A percentile compares a stretch with the other conserved stretches of the same genome.
These are phyloP conservation scores for Leucosticte australis DNA, from an alignment of 2,113 vertebrate genomes.

Conservation along the genomic window DNA sequence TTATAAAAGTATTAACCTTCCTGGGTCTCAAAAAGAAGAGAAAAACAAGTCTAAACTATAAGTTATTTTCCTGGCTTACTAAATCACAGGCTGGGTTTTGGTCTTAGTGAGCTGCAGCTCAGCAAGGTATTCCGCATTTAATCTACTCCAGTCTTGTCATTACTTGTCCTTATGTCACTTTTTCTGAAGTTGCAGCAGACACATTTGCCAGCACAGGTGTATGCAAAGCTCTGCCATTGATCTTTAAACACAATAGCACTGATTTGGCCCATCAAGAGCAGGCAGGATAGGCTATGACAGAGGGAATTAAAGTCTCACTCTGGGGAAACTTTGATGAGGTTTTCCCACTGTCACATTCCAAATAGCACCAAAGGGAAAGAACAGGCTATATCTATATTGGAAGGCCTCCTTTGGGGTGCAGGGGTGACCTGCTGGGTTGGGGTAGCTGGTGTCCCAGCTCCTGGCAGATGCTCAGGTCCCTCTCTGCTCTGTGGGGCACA, in stretches of 20 bases:
- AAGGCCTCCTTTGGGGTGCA: background rate
- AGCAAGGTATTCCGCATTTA: background rate
- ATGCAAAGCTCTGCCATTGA: background rate
- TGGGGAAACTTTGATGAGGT: background rate
- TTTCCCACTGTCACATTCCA: background rate
- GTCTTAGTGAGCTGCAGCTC: background rate
- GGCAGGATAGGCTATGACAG: background rate
- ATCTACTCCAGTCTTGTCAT: background rate
- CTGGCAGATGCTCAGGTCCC: background rate
- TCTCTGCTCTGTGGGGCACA: rapidly evolving
- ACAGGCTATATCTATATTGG: background rate
- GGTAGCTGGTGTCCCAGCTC: background rate
- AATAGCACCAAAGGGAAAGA: background rate
- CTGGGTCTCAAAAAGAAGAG: background rate
- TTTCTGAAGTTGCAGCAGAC: background rate
- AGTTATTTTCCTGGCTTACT: conserved; percentile 34
- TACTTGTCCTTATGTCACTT: background rate
- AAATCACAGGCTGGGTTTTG: conserved; percentile 24
- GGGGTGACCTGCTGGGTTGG: background rate
- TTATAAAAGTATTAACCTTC: conserved; percentile 39
- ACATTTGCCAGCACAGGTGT: background rate
- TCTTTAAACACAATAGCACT: background rate
- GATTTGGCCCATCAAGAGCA: background rate
- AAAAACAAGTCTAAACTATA: conserved; percentile 5
- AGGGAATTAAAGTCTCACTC: background rate